Conservation (phyloP, 2,797 vertebrate species). For the Myotis myotis region DNA sequence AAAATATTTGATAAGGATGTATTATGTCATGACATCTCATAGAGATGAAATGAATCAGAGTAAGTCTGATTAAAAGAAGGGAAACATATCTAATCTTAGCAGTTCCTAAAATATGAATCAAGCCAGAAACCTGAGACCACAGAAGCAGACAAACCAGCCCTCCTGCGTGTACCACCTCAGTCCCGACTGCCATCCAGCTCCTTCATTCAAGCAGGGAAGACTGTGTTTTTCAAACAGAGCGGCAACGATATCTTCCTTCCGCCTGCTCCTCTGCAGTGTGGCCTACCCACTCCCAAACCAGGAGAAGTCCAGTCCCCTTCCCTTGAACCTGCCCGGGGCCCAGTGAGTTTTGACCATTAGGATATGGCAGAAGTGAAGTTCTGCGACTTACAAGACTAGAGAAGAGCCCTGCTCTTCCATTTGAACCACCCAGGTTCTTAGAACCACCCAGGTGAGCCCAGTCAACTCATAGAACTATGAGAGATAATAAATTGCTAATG, state of each 20-base stretch:
- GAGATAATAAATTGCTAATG: neutral
- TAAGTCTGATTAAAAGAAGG: neutral
- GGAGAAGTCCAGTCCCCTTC: neutral
- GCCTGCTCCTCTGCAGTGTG: neutral
- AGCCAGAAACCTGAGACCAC: neutral
- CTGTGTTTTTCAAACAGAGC: neutral
- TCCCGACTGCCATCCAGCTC: neutral
- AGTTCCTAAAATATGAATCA: conserved; percentile 41
- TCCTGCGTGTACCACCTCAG: neutral
- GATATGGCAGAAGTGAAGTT: neutral
- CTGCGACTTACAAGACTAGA: neutral
- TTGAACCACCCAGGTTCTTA: neutral
- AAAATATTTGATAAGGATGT: neutral
- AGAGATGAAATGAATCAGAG: conserved; percentile 20
- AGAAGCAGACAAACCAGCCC: neutral
- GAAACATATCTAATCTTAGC: neutral
- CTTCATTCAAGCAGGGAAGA: neutral
- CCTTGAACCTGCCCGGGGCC: neutral
- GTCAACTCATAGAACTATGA: neutral
- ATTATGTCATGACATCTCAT: neutral
- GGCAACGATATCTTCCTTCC: neutral
- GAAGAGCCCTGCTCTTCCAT: neutral
- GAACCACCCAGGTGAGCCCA: neutral
- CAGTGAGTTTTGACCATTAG: neutral
- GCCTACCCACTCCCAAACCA: neutral